phyloP scores from a whole-genome alignment of 2,888 invertebrate species.

The Plusia festucae region DNA sequence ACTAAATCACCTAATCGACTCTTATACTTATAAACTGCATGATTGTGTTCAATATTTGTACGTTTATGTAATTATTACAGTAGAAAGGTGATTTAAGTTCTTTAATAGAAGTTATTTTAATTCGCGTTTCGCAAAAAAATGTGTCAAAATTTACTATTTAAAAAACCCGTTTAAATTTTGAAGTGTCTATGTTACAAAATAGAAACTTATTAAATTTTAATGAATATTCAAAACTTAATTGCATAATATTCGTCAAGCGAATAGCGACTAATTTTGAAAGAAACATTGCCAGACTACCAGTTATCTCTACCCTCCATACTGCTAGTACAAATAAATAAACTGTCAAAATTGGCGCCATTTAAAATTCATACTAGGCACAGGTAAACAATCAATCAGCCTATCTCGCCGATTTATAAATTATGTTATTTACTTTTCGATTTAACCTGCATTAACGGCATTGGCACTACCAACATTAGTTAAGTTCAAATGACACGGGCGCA shows the following conservation, averaged over 20 bases:
- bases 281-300: too few relatives aligned
- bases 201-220: too few relatives aligned
- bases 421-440: constrained; percentile 75
- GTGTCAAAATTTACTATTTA: too few relatives aligned
- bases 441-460: constrained; percentile 75
- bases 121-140: too few relatives aligned
- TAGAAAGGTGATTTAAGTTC: neutral
- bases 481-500: constrained; percentile 80
- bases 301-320: too few relatives aligned
- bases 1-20: constrained; percentile 8
- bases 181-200: too few relatives aligned
- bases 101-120: too few relatives aligned
- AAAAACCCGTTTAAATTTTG: too few relatives aligned
- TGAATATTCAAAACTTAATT: too few relatives aligned
- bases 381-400: constrained; percentile 29
- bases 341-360: constrained; percentile 31
- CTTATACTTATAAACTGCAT: neutral
- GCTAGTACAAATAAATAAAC: neutral
- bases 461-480: constrained; percentile 83
- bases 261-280: too few relatives aligned
- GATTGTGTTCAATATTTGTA: constrained; percentile 1
- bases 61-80: neutral
- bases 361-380: neutral
- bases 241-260: too few relatives aligned
- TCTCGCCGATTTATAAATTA: constrained; percentile 45